phyloP scores from a whole-genome alignment of 2,113 vertebrate genomes.

The Morone chrysops region DNA sequence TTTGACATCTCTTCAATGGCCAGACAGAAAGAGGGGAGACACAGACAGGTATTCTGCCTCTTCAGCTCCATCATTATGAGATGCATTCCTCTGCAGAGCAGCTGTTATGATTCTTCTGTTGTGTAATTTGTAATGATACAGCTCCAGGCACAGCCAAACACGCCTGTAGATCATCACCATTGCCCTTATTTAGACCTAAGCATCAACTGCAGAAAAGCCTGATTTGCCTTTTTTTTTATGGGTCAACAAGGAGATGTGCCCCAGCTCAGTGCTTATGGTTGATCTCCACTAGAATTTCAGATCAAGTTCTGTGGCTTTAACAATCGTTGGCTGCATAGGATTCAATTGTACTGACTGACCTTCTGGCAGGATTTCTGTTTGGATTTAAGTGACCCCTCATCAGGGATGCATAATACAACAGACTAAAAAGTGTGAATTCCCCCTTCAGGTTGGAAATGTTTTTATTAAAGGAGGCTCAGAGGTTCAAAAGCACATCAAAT shows the following conservation, averaged over 20 bases:
- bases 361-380: not conserved
- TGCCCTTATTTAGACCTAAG: not conserved
- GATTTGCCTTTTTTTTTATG: not conserved
- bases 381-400: not conserved
- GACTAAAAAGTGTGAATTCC: no score
- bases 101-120: constrained; percentile 43
- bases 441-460: not conserved
- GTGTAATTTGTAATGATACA: constrained; percentile 28
- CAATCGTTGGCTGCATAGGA: not conserved
- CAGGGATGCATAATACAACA: no score
- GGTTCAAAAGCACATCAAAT: no score
- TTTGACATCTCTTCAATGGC: constrained; percentile 56
- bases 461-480: no score
- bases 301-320: not conserved
- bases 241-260: constrained; percentile 9
- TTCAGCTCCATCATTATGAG: constrained; percentile 47
- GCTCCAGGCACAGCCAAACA: constrained; percentile 25
- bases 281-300: not conserved
- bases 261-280: not conserved
- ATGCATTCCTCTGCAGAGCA: constrained; percentile 39
- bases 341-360: not conserved
- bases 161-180: constrained; percentile 13
- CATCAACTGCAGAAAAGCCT: not conserved
- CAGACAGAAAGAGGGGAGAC: constrained; percentile 29
- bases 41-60: constrained; percentile 50